Conservation (phyloP, 2,797 vertebrate species). For the Bovichtus diacanthus region DNA sequence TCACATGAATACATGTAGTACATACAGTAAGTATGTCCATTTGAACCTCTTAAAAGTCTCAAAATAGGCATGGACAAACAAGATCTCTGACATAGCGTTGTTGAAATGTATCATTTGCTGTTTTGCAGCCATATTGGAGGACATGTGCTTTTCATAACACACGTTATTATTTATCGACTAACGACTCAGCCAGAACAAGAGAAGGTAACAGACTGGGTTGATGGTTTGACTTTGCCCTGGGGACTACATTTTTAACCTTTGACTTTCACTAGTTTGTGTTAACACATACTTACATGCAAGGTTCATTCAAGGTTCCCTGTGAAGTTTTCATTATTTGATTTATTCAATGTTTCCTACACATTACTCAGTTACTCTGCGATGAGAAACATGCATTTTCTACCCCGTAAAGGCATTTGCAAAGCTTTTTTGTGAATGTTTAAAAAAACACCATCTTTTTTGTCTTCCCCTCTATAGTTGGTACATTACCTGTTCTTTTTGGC, state of each 20-base stretch:
- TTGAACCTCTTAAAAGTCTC: background rate
- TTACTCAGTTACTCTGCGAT: background rate
- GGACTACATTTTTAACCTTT: background rate
- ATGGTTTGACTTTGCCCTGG: background rate
- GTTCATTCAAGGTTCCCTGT: conserved; percentile 16
- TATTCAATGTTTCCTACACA: background rate
- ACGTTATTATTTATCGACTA: background rate
- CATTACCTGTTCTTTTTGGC: background rate
- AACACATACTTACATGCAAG: background rate
- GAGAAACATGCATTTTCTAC: conserved; percentile 31
- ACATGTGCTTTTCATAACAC: background rate
- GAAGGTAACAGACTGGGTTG: background rate
- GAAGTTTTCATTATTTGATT: background rate
- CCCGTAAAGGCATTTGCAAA: conserved; percentile 30
- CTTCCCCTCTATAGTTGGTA: background rate
- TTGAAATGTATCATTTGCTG: background rate
- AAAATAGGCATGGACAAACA: background rate
- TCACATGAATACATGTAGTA: background rate
- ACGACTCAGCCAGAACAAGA: background rate
- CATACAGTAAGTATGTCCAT: background rate
- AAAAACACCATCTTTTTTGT: background rate
- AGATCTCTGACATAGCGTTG: background rate
- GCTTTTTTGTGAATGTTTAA: background rate
- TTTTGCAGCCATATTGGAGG: background rate
- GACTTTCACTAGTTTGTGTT: background rate